phyloP scores from a whole-genome alignment of 2,888 invertebrate species.

The Galeopsomyia nigrocyanea region DNA sequence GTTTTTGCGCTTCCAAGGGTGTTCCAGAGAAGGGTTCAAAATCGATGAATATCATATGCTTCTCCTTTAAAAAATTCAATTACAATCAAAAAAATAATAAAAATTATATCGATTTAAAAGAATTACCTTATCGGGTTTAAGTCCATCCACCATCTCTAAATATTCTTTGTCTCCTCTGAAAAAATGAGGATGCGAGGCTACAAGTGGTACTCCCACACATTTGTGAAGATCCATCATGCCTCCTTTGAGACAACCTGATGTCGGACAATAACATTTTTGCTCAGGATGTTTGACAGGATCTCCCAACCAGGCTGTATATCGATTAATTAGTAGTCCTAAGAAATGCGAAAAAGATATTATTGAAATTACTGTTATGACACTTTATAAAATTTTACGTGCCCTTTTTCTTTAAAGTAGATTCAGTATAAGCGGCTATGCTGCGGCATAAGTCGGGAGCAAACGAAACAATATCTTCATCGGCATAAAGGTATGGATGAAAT shows the following conservation, averaged over 20 bases:
- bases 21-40: slow-evolving; percentile 86
- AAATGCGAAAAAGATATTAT: background rate
- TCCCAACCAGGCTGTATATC: slow-evolving; percentile 80
- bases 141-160: slow-evolving; percentile 58
- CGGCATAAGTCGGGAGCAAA: slow-evolving; percentile 86
- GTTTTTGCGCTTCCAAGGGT: slow-evolving; percentile 79
- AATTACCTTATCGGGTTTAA: slow-evolving; percentile 57
- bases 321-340: slow-evolving; percentile 69
- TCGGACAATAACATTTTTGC: slow-evolving; percentile 72
- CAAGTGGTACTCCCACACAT: slow-evolving; percentile 79
- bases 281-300: slow-evolving; percentile 74
- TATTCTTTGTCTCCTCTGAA: slow-evolving; percentile 73
- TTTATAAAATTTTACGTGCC: slow-evolving; percentile 46
- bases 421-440: slow-evolving; percentile 55
- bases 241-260: slow-evolving; percentile 79
- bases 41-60: slow-evolving; percentile 82
- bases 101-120: background rate
- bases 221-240: slow-evolving; percentile 80
- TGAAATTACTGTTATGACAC: background rate
- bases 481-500: slow-evolving; percentile 82
- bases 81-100: no score
- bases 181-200: slow-evolving; percentile 86
- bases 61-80: slow-evolving; percentile 64
- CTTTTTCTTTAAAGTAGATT: slow-evolving; percentile 47
- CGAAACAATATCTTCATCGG: slow-evolving; percentile 77